These are phyloP conservation scores for Drosophila anomelani DNA, from an alignment of 2,888 invertebrate genomes.

Conservation along the genomic window DNA sequence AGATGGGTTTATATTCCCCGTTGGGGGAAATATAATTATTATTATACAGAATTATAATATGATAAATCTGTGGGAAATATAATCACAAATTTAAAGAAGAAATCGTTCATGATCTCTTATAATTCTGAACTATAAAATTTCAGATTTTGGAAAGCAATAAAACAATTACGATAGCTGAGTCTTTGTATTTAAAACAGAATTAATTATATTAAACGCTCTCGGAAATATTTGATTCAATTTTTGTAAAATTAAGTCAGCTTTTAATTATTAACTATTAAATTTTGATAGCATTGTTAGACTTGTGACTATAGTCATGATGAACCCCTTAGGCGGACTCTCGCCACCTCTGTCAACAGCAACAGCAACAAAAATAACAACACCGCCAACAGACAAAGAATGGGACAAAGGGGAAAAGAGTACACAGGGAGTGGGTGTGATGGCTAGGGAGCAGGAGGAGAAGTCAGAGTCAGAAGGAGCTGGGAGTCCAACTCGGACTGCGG, in stretches of 20 bases:
- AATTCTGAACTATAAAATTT: too few species aligned
- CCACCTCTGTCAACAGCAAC: constrained; percentile 32
- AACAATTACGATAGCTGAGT: too few species aligned
- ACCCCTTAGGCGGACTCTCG: constrained; percentile 20
- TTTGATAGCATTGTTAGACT: background rate
- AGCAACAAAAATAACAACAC: constrained; percentile 31
- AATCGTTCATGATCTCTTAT: too few species aligned
- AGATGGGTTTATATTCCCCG: background rate
- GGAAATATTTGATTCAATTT: background rate
- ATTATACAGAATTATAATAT: background rate
- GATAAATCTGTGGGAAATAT: too few species aligned
- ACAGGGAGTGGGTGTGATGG: constrained; percentile 23
- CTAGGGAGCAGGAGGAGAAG: constrained; percentile 11
- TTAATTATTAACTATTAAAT: background rate
- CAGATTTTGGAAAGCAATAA: too few species aligned
- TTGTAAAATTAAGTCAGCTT: background rate
- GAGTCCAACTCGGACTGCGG: constrained; percentile 52
- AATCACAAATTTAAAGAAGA: too few species aligned
- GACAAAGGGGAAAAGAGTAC: constrained; percentile 31
- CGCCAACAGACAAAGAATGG: constrained; percentile 28
- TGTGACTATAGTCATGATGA: constrained; percentile 1
- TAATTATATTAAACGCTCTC: too few species aligned
- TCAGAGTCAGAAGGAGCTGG: constrained; percentile 35
- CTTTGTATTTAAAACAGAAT: background rate
- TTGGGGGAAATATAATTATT: background rate